Percentiles rank a stretch among this genome's conserved stretches.
These are phyloP conservation scores for Thymelicus lineola DNA, from an alignment of 2,888 invertebrate species.

Conservation along the genomic window DNA sequence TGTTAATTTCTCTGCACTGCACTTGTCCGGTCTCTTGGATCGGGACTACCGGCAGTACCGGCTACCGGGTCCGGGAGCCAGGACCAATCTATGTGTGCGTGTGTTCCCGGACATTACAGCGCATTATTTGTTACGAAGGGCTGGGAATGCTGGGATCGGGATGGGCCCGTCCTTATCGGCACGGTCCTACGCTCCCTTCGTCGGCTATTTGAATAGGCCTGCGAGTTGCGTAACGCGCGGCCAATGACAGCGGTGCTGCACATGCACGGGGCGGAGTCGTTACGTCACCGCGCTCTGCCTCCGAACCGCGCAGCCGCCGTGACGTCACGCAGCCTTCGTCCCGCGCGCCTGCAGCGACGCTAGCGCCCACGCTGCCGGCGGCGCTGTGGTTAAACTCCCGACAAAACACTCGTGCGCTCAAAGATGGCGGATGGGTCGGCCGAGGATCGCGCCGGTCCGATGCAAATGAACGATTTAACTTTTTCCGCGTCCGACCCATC, in stretches of 20 bases:
- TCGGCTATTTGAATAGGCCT: constrained; percentile 75
- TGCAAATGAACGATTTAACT: constrained; percentile 84
- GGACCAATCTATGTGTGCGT: constrained; percentile 49
- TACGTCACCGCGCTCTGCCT: constrained; percentile 80
- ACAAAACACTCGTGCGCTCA: constrained; percentile 88
- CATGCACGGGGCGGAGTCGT: constrained; percentile 83
- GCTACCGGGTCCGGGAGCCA: constrained; percentile 39
- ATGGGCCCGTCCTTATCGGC: constrained; percentile 71
- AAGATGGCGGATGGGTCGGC: constrained; percentile 94
- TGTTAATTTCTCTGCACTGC: constrained; percentile 72
- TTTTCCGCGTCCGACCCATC: constrained; percentile 80
- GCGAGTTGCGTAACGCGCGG: constrained; percentile 80
- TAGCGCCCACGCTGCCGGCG: constrained; percentile 71
- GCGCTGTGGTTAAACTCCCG: constrained; percentile 66
- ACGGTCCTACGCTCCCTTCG: constrained; percentile 77
- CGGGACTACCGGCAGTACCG: constrained; percentile 13
- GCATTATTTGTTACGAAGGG: constrained; percentile 76
- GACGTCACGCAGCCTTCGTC: constrained; percentile 73
- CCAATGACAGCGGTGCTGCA: constrained; percentile 82
- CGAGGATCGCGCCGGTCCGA: constrained; percentile 86
- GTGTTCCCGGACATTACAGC: constrained; percentile 69
- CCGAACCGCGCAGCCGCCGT: constrained; percentile 81
- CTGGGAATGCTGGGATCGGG: constrained; percentile 52
- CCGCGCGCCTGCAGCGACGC: constrained; percentile 64
- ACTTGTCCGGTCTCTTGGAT: constrained; percentile 58